Evolutionary conservation across 2,888 invertebrate genomes (phyloP).

Genomic region (Microctonus hyperodae): DNA sequence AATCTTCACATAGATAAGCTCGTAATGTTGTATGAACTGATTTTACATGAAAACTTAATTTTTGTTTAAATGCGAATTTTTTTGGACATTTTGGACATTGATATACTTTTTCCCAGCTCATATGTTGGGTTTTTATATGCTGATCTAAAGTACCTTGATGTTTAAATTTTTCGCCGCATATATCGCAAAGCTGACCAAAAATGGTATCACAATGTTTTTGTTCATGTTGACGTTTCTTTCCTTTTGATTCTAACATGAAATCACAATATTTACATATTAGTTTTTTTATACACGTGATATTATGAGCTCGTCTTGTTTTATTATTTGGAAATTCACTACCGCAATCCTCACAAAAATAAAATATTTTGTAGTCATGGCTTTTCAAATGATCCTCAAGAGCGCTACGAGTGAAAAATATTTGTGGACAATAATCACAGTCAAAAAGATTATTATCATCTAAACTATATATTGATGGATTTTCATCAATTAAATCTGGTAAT

Average conservation of each 20-base stretch:
- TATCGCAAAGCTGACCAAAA: constrained; percentile 58
- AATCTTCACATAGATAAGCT: constrained; percentile 60
- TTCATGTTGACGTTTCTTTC: constrained; percentile 60
- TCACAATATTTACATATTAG: constrained; percentile 57
- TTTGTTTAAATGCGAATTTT: constrained; percentile 60
- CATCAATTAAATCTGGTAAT: constrained; percentile 48
- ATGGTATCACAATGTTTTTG: constrained; percentile 59
- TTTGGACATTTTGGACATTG: constrained; percentile 60
- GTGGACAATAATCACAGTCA: constrained; percentile 59
- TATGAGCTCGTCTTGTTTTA: constrained; percentile 56
- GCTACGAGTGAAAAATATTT: constrained; percentile 50
- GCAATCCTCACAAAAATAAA: constrained; percentile 59
- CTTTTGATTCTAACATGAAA: constrained; percentile 54
- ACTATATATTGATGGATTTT: constrained; percentile 41
- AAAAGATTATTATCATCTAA: constrained; percentile 45
- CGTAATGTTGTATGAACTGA: constrained; percentile 58
- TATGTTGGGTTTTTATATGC: constrained; percentile 58
- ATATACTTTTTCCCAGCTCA: constrained; percentile 59
- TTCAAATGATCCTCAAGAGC: constrained; percentile 56
- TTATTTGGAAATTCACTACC: constrained; percentile 55
- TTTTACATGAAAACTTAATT: constrained; percentile 59
- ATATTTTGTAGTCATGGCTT: constrained; percentile 55
- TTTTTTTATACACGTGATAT: constrained; percentile 53
- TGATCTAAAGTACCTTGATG: constrained; percentile 61
- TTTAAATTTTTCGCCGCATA: constrained; percentile 61